phyloP scores from a whole-genome alignment of 1,140 invertebrate species.

The Kradibia gibbosae region DNA sequence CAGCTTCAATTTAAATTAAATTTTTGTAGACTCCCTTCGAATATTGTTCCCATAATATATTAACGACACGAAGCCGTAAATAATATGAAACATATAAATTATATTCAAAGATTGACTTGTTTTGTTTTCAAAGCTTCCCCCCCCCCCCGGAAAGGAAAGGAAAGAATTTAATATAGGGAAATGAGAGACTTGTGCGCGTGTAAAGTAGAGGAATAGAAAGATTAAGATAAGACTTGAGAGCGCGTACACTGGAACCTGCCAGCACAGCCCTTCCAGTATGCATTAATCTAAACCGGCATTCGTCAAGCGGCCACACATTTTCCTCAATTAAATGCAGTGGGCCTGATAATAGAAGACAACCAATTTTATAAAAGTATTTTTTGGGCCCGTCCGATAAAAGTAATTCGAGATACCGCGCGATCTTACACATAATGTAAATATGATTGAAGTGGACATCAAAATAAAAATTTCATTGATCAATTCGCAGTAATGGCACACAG shows the following conservation, averaged over 20 bases:
- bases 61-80: neutral
- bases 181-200: neutral
- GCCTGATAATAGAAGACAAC: too few species aligned
- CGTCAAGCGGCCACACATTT: neutral
- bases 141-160: neutral
- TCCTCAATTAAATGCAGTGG: conserved; percentile 17
- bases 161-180: conserved; percentile 21
- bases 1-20: neutral
- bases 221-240: neutral
- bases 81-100: conserved; percentile 23
- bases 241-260: neutral
- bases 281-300: neutral
- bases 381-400: neutral
- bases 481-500: conserved; percentile 2
- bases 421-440: neutral
- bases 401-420: conserved; percentile 16
- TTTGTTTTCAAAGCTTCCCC: neutral
- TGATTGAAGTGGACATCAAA: neutral
- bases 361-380: too few species aligned
- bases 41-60: neutral
- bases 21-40: neutral
- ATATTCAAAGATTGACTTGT: conserved; percentile 18
- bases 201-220: neutral
- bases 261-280: too few species aligned
- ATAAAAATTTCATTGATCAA: neutral